These are phyloP conservation scores for Turritopsis dohrnii DNA, from an alignment of 30 jellyfish, hydroid and myxozoan genomes.

Conservation along the genomic window DNA sequence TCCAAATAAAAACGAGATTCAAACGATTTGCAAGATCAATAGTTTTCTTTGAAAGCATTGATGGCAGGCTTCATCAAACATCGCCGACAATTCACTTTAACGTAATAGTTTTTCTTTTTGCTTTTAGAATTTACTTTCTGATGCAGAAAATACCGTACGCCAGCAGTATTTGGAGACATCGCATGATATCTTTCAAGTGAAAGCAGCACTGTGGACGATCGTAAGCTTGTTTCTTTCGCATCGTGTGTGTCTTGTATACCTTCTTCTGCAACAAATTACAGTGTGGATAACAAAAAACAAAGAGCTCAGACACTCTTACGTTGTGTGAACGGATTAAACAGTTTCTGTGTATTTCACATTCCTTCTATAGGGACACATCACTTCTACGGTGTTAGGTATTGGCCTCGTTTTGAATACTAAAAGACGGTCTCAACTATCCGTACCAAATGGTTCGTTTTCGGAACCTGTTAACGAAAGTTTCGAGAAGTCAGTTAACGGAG, in stretches of 20 bases:
- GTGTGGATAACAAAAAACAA: no score
- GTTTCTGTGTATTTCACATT: no score
- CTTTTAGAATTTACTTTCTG: conserved; percentile 52
- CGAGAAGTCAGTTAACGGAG: not conserved
- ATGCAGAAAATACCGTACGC: conserved; percentile 49
- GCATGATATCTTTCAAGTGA: conserved; percentile 46
- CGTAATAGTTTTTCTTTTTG: not conserved
- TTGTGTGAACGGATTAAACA: no score
- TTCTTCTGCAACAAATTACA: no score
- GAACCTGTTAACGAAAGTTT: not conserved
- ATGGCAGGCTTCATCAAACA: no score
- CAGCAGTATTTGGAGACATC: conserved; percentile 39
- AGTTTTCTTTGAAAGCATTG: no score
- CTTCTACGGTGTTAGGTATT: conserved; percentile 28
- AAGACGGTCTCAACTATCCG: not conserved
- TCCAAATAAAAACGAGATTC: no score
- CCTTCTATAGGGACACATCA: conserved; percentile 25
- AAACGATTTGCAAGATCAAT: no score
- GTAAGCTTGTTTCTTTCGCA: conserved; percentile 27
- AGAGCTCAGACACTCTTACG: no score
- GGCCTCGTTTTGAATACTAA: conserved; percentile 4
- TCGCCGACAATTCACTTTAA: no score
- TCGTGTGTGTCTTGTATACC: not conserved
- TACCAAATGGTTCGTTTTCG: not conserved
- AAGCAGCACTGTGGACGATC: conserved; percentile 92